Percentiles rank a stretch among this genome's conserved stretches.
Evolutionary conservation across 2,888 invertebrate genomes (phyloP).

Genomic region (Sthenelais limicola): DNA sequence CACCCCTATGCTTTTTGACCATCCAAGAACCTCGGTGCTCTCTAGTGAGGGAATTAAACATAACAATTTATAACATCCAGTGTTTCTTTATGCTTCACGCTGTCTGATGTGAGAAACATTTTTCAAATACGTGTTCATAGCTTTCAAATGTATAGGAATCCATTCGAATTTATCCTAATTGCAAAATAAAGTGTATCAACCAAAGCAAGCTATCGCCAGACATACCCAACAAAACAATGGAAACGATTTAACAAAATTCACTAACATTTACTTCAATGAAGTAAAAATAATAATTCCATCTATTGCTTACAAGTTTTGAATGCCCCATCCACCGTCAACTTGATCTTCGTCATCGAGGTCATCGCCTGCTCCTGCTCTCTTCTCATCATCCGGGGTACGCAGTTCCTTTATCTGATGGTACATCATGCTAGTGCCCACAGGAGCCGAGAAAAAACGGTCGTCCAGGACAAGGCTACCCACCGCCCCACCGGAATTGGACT

Average conservation of each 20-base stretch:
- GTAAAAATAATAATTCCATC: too few species aligned
- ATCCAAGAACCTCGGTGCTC: slow-evolving; percentile 13
- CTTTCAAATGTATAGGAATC: too few species aligned
- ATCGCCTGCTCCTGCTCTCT: background rate
- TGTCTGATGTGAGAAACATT: too few species aligned
- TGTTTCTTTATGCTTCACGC: too few species aligned
- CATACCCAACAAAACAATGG: background rate
- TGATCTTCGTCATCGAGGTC: slow-evolving; percentile 27
- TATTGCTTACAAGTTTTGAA: background rate
- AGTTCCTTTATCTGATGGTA: background rate
- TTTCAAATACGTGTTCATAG: too few species aligned
- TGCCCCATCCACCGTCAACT: slow-evolving; percentile 16
- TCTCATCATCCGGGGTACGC: background rate
- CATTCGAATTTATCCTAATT: background rate
- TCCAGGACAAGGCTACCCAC: background rate
- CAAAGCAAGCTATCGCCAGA: too few species aligned
- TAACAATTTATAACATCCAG: too few species aligned
- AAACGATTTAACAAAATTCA: background rate
- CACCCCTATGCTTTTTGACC: background rate
- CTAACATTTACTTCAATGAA: background rate
- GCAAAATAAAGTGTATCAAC: background rate
- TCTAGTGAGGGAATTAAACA: background rate
- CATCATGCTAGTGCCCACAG: background rate
- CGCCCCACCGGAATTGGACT: too few species aligned
- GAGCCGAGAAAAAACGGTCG: slow-evolving; percentile 17